Percentiles rank a stretch among this genome's conserved stretches.
These are phyloP conservation scores for Alviniconcha marisindica DNA, from an alignment of 1,140 invertebrate species.

Conservation along the genomic window DNA sequence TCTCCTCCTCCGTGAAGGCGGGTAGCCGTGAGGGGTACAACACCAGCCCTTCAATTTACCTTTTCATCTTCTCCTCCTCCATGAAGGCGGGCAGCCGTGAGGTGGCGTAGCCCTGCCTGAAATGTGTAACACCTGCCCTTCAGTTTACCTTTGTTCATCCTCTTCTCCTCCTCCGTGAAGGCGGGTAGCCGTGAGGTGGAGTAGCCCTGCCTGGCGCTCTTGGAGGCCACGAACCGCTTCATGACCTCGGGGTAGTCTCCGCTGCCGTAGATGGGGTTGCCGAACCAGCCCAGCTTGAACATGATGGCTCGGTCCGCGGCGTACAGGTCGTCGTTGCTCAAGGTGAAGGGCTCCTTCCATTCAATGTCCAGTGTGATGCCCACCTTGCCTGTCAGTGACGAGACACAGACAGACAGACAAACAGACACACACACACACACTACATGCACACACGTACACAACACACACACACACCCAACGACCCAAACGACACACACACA, in stretches of 20 bases:
- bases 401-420: no score
- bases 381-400: constrained; percentile 47
- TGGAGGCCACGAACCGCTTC: constrained; percentile 56
- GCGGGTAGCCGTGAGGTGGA: constrained; percentile 59
- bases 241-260: constrained; percentile 68
- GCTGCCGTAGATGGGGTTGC: constrained; percentile 62
- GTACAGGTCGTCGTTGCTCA: constrained; percentile 44
- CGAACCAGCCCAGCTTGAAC: constrained; percentile 63
- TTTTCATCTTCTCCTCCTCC: constrained; percentile 63
- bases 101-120: constrained; percentile 45
- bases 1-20: no score
- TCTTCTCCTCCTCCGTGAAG: constrained; percentile 68
- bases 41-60: no score
- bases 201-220: constrained; percentile 54
- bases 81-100: constrained; percentile 71
- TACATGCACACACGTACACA: no score
- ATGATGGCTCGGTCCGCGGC: constrained; percentile 59
- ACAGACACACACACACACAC: no score
- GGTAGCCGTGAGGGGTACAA: no score
- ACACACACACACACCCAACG: no score
- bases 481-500: no score
- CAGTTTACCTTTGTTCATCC: constrained; percentile 50
- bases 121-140: no score
- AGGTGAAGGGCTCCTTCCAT: constrained; percentile 55
- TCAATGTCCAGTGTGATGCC: constrained; percentile 54